phyloP scores from a whole-genome alignment of 2,797 vertebrate species.

The Bradypus variegatus region DNA sequence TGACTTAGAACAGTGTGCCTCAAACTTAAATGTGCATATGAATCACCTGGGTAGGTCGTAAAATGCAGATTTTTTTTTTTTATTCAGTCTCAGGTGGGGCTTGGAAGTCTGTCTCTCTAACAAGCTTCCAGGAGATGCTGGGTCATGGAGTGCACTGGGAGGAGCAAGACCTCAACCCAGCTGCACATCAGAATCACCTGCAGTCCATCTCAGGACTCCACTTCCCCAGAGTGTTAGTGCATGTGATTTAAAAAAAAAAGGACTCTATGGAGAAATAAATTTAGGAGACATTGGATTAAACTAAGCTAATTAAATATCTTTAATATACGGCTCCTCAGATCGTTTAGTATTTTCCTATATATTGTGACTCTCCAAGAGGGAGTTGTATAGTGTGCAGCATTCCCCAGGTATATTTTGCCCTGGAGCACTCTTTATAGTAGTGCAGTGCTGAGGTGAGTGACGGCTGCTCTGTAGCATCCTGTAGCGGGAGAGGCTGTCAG shows the following conservation, averaged over 20 bases:
- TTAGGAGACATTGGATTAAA: not conserved
- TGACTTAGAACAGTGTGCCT: not conserved
- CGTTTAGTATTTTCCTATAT: fast-evolving
- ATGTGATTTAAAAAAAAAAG: not conserved
- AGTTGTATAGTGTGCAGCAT: not conserved
- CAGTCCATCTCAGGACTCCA: not conserved
- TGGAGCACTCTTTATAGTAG: not conserved
- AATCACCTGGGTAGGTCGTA: not conserved
- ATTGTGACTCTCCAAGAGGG: not conserved
- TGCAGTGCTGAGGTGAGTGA: not conserved
- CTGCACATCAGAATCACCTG: not conserved
- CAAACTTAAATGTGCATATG: not conserved
- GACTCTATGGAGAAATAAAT: not conserved
- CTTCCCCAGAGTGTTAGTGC: not conserved
- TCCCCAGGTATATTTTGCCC: not conserved
- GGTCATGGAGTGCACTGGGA: not conserved
- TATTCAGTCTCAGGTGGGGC: not conserved
- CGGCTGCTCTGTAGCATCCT: too few relatives aligned
- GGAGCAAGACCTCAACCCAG: not conserved
- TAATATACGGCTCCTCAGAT: not conserved
- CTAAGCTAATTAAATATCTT: not conserved
- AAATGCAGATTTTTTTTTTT: not conserved
- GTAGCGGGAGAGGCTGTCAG: not conserved
- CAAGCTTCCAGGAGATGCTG: not conserved
- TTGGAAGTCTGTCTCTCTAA: not conserved